Evolutionary conservation across 2,888 invertebrate species (phyloP).

Genomic region (Gisinianus flammeolus): DNA sequence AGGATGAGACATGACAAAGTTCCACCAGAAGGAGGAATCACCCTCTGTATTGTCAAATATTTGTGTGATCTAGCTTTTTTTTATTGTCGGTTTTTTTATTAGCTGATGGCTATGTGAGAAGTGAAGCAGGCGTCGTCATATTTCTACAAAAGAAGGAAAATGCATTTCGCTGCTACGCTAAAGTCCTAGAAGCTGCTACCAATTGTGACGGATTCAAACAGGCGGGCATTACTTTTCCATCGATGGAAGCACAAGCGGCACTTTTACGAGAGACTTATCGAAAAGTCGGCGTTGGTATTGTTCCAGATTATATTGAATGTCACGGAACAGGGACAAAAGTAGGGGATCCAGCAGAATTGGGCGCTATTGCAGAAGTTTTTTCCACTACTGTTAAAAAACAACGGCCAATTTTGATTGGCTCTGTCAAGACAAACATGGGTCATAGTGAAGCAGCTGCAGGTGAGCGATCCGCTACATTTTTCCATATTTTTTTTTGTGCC

Average conservation of each 20-base stretch:
- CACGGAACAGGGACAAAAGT: conserved; percentile 87
- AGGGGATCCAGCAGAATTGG: conserved; percentile 71
- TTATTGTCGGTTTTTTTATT: too few relatives aligned
- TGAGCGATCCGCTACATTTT: too few relatives aligned
- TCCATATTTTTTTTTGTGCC: too few relatives aligned
- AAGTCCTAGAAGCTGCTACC: conserved; percentile 82
- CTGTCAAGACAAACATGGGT: conserved; percentile 94
- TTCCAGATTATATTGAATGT: conserved; percentile 86
- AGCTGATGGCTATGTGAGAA: too few relatives aligned
- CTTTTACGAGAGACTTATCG: conserved; percentile 72
- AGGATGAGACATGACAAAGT: too few relatives aligned
- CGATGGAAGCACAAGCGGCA: conserved; percentile 55
- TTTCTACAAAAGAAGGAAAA: conserved; percentile 78
- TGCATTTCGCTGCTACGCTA: conserved; percentile 83
- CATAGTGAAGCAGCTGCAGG: conserved; percentile 88
- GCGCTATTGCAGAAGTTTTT: conserved; percentile 87
- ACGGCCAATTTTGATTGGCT: conserved; percentile 84
- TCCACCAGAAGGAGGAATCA: too few relatives aligned
- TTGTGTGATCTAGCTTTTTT: too few relatives aligned
- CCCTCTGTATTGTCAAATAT: too few relatives aligned
- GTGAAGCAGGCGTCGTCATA: conserved; percentile 78
- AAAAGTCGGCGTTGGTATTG: conserved; percentile 75
- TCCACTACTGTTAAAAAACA: conserved; percentile 4
- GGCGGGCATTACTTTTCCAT: conserved; percentile 61
- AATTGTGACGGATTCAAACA: too few relatives aligned